A percentile compares a stretch with the other conserved stretches of the same genome.
Conservation (phyloP, 2,888 invertebrate species). For the Chrysodeixis includens region DNA sequence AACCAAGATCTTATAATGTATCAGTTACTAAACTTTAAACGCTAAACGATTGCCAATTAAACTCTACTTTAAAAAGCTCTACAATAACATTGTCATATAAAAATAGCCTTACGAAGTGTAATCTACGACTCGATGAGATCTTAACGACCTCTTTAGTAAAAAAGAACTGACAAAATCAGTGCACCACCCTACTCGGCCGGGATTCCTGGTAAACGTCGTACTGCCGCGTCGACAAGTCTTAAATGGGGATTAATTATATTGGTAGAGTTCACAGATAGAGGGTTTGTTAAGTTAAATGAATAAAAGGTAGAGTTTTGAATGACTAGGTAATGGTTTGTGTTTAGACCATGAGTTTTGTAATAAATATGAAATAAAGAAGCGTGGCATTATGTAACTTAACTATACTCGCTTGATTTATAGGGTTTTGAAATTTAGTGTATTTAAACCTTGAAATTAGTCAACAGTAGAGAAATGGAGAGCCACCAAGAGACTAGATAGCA, state of each 20-base stretch:
- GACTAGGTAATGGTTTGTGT: too few species aligned
- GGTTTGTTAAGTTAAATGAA: not conserved
- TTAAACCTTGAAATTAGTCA: too few species aligned
- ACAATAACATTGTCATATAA: constrained; percentile 28
- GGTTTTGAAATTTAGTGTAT: too few species aligned
- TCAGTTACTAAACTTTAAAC: not conserved
- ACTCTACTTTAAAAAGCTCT: constrained; percentile 21
- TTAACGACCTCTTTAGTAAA: constrained; percentile 77
- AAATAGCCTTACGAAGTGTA: constrained; percentile 33
- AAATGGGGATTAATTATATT: not conserved
- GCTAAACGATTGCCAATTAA: constrained; percentile 16
- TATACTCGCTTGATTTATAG: too few species aligned
- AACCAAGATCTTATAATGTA: too few species aligned
- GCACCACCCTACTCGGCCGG: constrained; percentile 63
- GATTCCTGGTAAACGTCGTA: constrained; percentile 65
- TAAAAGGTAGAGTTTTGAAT: not conserved
- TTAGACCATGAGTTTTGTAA: too few species aligned
- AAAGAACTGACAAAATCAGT: constrained; percentile 72
- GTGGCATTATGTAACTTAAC: too few species aligned
- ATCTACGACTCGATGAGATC: constrained; percentile 69
- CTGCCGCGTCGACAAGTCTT: constrained; percentile 37
- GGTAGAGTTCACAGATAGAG: not conserved
- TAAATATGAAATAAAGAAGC: too few species aligned
- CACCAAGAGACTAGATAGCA: too few species aligned
- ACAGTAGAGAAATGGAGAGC: too few species aligned